Evolutionary conservation across 1,140 invertebrate genomes (phyloP).

Genomic region (Drosophila lowei): DNA sequence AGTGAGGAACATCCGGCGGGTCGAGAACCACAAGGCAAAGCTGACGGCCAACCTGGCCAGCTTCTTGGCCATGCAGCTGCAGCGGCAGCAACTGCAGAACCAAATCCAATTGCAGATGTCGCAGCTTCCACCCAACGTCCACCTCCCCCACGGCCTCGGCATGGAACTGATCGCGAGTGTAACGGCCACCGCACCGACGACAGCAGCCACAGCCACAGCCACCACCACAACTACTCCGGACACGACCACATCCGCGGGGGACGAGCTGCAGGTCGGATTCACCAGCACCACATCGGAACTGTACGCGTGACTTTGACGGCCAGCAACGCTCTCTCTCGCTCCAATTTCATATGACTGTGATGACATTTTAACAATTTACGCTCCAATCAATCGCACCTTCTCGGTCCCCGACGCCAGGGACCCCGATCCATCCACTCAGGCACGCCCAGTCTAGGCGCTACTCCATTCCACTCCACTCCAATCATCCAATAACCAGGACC

Average conservation of each 20-base stretch:
- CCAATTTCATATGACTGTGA: constrained; percentile 79
- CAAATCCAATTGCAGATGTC: constrained; percentile 62
- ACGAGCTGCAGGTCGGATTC: constrained; percentile 29
- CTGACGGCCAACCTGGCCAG: constrained; percentile 72
- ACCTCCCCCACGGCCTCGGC: constrained; percentile 51
- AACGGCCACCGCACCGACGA: constrained; percentile 12
- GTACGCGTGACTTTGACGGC: constrained; percentile 45
- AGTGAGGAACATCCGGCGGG: constrained; percentile 84
- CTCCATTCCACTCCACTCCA: constrained; percentile 3
- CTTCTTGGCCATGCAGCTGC: constrained; percentile 63
- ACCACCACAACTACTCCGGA: constrained; percentile 19
- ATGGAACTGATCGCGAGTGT: constrained; percentile 32
- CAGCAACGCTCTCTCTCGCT: constrained; percentile 37
- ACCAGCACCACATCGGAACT: constrained; percentile 31
- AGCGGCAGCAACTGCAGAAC: constrained; percentile 63
- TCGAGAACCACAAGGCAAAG: constrained; percentile 77
- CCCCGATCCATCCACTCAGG: constrained; percentile 59
- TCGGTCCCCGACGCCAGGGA: constrained; percentile 6
- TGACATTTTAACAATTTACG: constrained; percentile 78
- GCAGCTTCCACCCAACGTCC: constrained; percentile 60
- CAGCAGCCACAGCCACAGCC: constrained; percentile 13
- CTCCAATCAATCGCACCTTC: constrained; percentile 69
- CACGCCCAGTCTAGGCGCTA: constrained; percentile 39
- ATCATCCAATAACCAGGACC: constrained; percentile 24
- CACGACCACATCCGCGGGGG: constrained; percentile 8